phyloP scores from a whole-genome alignment of 1,140 invertebrate genomes.

The Radopholus similis region DNA sequence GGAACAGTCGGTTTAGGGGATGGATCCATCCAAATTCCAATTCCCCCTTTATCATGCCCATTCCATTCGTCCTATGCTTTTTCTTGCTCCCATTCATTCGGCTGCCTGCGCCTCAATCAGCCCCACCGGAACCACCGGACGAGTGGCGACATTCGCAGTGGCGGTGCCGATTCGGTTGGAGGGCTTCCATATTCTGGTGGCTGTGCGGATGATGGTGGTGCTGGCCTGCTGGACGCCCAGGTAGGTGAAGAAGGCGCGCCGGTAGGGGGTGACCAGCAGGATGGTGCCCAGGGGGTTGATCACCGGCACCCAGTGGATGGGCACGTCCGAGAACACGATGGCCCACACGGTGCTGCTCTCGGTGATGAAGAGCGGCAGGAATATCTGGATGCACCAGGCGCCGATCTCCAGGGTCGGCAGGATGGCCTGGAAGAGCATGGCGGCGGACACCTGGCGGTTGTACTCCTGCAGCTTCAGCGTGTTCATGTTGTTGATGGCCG shows the following conservation, averaged over 20 bases:
- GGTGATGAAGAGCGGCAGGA: background rate
- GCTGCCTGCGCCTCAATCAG: no score
- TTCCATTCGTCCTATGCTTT: no score
- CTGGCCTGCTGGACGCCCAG: background rate
- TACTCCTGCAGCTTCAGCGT: slow-evolving; percentile 1
- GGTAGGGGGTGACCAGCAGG: background rate
- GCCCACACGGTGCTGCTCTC: background rate
- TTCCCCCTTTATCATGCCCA: no score
- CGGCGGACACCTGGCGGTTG: background rate
- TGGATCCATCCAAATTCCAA: no score
- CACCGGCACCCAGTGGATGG: background rate
- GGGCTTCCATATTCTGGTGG: slow-evolving; percentile 3
- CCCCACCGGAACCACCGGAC: no score
- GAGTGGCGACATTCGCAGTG: no score
- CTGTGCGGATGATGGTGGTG: background rate
- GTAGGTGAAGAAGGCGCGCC: background rate
- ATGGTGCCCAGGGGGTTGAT: background rate
- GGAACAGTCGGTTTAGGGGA: no score
- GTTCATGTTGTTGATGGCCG: background rate
- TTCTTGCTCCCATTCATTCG: no score
- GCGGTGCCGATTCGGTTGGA: no score
- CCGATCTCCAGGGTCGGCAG: background rate
- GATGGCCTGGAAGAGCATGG: background rate
- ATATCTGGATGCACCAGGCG: background rate
- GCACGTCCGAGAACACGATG: background rate